Conservation (phyloP, 1,140 invertebrate genomes). For the Teleopsis dalmanni region DNA sequence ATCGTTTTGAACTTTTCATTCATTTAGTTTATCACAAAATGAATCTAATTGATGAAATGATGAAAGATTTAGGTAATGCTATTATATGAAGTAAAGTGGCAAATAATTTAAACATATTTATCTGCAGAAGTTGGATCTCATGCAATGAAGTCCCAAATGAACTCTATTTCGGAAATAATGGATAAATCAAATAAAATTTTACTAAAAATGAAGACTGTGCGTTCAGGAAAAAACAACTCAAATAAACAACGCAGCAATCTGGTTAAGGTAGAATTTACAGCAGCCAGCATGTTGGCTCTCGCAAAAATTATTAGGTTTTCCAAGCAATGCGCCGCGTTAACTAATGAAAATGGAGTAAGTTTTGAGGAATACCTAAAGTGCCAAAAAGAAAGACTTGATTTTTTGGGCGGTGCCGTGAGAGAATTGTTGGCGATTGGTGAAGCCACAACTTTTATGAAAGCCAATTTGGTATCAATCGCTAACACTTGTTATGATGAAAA, state of each 20-base stretch:
- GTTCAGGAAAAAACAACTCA: conserved; percentile 9
- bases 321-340: too few species aligned
- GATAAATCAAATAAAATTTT: conserved; percentile 32
- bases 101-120: not conserved
- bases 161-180: conserved; percentile 24
- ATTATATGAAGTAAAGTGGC: not conserved
- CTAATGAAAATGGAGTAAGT: not conserved
- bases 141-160: conserved; percentile 15
- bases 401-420: conserved; percentile 22
- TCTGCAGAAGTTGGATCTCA: conserved; percentile 15
- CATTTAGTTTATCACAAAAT: too few species aligned
- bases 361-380: conserved; percentile 11
- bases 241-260: not conserved
- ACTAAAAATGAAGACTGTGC: conserved; percentile 24
- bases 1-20: too few species aligned
- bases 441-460: conserved; percentile 20
- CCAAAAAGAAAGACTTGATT: conserved; percentile 20
- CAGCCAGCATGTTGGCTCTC: too few species aligned
- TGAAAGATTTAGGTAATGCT: conserved; percentile 28
- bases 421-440: conserved; percentile 29
- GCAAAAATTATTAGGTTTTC: too few species aligned
- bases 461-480: too few species aligned
- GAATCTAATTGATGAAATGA: conserved; percentile 25
- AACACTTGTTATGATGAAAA: conserved; percentile 10
- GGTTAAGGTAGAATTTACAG: conserved; percentile 12